Evolutionary conservation across 35 echinoderm and acorn worm species (phyloP), one percentile per base, ranked within the genome.

Genomic region (Acanthaster planci): DNA sequence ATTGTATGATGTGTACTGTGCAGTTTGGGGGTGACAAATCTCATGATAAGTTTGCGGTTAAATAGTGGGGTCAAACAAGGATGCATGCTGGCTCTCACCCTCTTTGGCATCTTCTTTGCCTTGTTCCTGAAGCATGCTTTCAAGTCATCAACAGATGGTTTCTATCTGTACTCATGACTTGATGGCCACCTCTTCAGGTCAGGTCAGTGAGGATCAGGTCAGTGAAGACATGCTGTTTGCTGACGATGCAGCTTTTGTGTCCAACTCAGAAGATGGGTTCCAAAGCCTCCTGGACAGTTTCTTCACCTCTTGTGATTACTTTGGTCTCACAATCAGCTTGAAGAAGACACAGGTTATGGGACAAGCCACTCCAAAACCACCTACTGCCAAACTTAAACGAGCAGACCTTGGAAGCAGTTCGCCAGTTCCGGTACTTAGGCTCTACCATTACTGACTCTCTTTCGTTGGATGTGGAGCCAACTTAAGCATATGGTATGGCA

Each of bases 91-190:
- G n/a, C n/a, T n/a, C n/a, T n/a, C n/a, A n/a, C n/a, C n/a, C n/a
- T n/a, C n/a, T 80, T 80, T 16, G 42, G 88, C 10, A 82, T 92
- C 37, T 86, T 91, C 89, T 86, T 91, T 40, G 39, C 78, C 78
- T 38, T 23, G 42, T 18, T 80, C 8, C 78, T 80, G 21, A 10
- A 26, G 30, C 32, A 80, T 39, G 78, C 78, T 0, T 80, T 80
- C 1, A 23, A 23, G 55, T 42, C 47, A 32, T 57, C 81, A 84
- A n/a, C 15, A 19, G 54, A 59, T 29, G 47, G 59, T 35, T 60
- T 67, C 31, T 39, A 76, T 2, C 90, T 92, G 36, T 42, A 87
- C 59, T n/a, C n/a, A n/a, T n/a, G n/a, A n/a, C n/a, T n/a, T n/a
- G 38, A 52, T 1, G 84, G 39, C 35, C 17, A 53, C 38, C 58